Base-by-base conservation (phyloP, 2,797 vertebrate genomes). In the Mionectes olivaceus region DNA sequence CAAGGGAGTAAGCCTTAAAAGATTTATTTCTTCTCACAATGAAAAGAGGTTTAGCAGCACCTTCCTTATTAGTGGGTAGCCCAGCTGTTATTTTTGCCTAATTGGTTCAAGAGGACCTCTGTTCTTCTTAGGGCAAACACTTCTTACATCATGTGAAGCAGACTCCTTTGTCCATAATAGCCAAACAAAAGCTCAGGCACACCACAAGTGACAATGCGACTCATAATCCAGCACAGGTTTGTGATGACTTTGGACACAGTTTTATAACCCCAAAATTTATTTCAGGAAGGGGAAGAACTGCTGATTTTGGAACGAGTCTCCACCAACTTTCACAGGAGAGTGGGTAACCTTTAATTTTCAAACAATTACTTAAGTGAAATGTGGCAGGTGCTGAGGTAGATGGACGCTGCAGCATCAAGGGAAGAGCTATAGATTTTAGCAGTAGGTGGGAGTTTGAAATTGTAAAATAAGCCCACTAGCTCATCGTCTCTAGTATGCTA, bases 81-180 rank as follows among this genome's bases (percentile, higher is more conserved):
- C 95, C 96, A 97, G 96, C 95, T 96, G 95, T 97, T 97, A 97
- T 96, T 97, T 97, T 96, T 97, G 94, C 95, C 95, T 97, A 97
- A 96, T 95, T 96, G 95, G 95, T 97, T 96, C 91, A 96, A 97
- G 93, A 96, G 95, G 95, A 97, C 95, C 95, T 96, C 95, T 96
- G 95, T 97, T 96, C 95, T 97, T 96, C 95, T 96, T 97, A 97
- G 94, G 95, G 95, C 95, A 97, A 96, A 96, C 90, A 97, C 95
- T 96, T 97, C 95, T 96, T 97, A 96, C 95, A 96, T 96, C 95
- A 96, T 93, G 95, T 90, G 94, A 97, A 97, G 93, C 91, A 63
- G 91, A 79, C 89, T 96, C 93, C 95, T 96, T 96, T 96, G 92
- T 97, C 94, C 94, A 82, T 82, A 95, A 94, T 96, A 96, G 83